phyloP scores from a whole-genome alignment of 2,113 vertebrate species.

The Psittacula cyanocephala region DNA sequence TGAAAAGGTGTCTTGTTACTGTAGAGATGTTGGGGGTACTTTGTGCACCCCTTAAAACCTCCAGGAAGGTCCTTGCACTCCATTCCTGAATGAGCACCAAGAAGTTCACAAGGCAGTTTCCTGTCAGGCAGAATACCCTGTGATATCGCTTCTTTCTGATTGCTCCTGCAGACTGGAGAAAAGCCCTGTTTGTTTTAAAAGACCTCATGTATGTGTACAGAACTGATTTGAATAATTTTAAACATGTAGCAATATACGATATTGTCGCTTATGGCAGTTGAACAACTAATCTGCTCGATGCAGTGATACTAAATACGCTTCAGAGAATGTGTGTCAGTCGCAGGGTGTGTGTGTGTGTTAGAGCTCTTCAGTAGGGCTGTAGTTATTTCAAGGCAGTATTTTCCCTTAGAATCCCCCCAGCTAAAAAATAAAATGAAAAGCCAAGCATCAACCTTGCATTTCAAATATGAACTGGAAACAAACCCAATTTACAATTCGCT shows the following conservation, averaged over 20 bases:
- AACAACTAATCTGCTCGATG: not conserved
- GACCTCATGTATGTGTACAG: not conserved
- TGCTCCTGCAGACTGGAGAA: not conserved
- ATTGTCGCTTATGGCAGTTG: not conserved
- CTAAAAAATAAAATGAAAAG: conserved; percentile 30
- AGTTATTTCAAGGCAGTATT: not conserved
- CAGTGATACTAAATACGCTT: not conserved
- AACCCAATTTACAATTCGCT: conserved; percentile 22
- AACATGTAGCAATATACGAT: not conserved
- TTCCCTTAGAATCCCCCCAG: not conserved
- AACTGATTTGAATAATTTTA: conserved; percentile 16
- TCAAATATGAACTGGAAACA: conserved; percentile 25
- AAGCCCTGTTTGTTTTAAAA: conserved; percentile 4
- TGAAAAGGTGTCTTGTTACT: not conserved
- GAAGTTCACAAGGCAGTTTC: not conserved
- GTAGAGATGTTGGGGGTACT: not conserved
- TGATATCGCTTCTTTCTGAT: not conserved
- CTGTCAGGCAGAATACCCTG: not conserved
- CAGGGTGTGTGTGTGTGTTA: not conserved
- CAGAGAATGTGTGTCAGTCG: not conserved
- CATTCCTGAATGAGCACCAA: not conserved
- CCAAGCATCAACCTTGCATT: not conserved
- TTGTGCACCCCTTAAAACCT: not conserved
- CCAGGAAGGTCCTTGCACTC: not conserved
- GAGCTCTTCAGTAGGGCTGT: not conserved